Evolutionary conservation across 1,140 invertebrate genomes (phyloP).

Genomic region (Popillia japonica): DNA sequence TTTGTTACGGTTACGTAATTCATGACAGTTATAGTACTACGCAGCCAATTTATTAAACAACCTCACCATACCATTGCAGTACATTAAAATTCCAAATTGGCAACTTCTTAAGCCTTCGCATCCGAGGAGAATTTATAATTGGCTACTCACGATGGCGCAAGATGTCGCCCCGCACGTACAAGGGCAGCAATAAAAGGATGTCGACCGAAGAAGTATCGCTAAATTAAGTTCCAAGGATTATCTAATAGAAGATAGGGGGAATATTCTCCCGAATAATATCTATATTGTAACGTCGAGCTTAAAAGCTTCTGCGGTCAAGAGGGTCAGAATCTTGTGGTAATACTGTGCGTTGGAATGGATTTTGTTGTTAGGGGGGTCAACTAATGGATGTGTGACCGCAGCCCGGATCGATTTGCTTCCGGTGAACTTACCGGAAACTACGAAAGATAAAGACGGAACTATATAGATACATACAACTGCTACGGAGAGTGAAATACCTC

Average conservation of each 20-base stretch:
- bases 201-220: not conserved
- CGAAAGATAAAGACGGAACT: not conserved
- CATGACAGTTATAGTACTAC: too few species aligned
- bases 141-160: too few species aligned
- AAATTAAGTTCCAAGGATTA: slow-evolving; percentile 31
- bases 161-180: too few species aligned
- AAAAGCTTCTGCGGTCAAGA: slow-evolving; percentile 30
- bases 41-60: too few species aligned
- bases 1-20: too few species aligned
- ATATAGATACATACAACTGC: not conserved
- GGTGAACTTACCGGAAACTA: slow-evolving; percentile 20
- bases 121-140: too few species aligned
- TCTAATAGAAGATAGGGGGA: not conserved
- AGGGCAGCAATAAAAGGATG: not conserved
- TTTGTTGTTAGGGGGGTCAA: slow-evolving; percentile 38
- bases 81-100: too few species aligned
- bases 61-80: too few species aligned
- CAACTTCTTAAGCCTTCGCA: too few species aligned
- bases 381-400: slow-evolving; percentile 45
- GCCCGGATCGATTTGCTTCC: slow-evolving; percentile 39
- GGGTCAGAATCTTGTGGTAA: slow-evolving; percentile 36
- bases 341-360: slow-evolving; percentile 35
- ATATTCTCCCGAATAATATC: slow-evolving; percentile 17
- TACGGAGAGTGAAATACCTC: not conserved
- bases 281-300: slow-evolving; percentile 25